phyloP scores from a whole-genome alignment of 2,113 vertebrate species.

The Pteronura brasiliensis region DNA sequence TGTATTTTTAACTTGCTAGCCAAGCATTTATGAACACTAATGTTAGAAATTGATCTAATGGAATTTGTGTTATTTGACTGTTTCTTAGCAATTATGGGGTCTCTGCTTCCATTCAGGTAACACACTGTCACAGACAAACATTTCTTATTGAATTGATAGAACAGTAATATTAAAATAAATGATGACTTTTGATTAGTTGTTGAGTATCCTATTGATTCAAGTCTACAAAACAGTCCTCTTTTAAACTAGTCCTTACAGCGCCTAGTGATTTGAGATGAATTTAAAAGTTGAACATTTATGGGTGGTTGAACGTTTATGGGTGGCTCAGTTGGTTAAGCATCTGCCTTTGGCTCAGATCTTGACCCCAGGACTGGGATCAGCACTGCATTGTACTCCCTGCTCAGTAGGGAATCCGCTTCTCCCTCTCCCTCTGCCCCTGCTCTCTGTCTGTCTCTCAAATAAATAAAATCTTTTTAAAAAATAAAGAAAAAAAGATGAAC shows the following conservation, averaged over 20 bases:
- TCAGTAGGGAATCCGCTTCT: not conserved
- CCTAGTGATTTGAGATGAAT: not conserved
- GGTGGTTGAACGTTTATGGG: not conserved
- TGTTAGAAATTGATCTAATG: not conserved
- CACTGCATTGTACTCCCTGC: not conserved
- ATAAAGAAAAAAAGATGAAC: not conserved
- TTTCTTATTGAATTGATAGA: not conserved
- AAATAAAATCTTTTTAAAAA: not conserved
- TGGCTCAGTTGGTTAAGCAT: not conserved
- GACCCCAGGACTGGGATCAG: not conserved
- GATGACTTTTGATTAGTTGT: not conserved
- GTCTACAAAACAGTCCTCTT: not conserved
- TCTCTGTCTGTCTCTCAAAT: not conserved
- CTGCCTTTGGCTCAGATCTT: not conserved
- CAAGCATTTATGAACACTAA: not conserved
- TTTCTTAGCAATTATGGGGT: conserved; percentile 7
- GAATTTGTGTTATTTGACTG: not conserved
- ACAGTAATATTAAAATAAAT: conserved; percentile 8
- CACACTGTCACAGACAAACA: not conserved
- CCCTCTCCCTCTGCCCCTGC: not conserved
- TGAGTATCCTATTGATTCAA: not conserved
- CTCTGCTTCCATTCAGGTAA: not conserved
- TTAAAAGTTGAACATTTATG: not conserved
- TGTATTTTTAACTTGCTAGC: not conserved
- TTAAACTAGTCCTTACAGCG: not conserved